Percentiles rank a stretch among this genome's conserved stretches.
phyloP scores from a whole-genome alignment of 2,113 vertebrate species.

The Amphiprion ocellaris region DNA sequence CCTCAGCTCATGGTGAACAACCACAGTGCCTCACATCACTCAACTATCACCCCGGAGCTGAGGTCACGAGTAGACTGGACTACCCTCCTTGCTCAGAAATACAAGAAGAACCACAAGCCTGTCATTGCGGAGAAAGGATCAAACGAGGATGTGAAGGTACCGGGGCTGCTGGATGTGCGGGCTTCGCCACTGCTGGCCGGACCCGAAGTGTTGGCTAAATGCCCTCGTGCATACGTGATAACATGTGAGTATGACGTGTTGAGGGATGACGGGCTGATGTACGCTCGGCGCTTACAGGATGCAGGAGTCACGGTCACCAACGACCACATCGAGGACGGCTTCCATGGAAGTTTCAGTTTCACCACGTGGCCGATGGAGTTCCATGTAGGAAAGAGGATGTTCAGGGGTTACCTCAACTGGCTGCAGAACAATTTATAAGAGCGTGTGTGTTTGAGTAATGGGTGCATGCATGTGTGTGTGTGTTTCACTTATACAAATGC shows the following conservation, averaged over 20 bases:
- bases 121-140: slow-evolving; percentile 79
- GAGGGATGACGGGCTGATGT: slow-evolving; percentile 95
- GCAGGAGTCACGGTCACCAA: slow-evolving; percentile 89
- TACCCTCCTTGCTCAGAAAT: slow-evolving; percentile 82
- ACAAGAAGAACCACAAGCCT: slow-evolving; percentile 86
- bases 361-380: slow-evolving; percentile 89
- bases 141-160: slow-evolving; percentile 79
- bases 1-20: slow-evolving; percentile 88
- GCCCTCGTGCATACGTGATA: slow-evolving; percentile 90
- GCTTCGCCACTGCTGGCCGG: slow-evolving; percentile 89
- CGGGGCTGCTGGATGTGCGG: slow-evolving; percentile 88
- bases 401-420: slow-evolving; percentile 90
- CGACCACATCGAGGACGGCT: slow-evolving; percentile 91
- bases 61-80: slow-evolving; percentile 89
- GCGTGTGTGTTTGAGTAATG: not conserved
- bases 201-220: slow-evolving; percentile 82
- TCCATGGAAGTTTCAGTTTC: slow-evolving; percentile 94
- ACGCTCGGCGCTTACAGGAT: slow-evolving; percentile 87
- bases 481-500: slow-evolving; percentile 17
- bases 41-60: slow-evolving; percentile 73
- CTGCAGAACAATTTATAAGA: slow-evolving; percentile 89
- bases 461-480: slow-evolving; percentile 4
- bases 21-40: slow-evolving; percentile 87
- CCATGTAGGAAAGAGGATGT: slow-evolving; percentile 85
- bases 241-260: slow-evolving; percentile 94